Evolutionary conservation across 2,797 vertebrate genomes (phyloP), one percentile per base, ranked within the genome.

Genomic region (Takifugu rubripes): DNA sequence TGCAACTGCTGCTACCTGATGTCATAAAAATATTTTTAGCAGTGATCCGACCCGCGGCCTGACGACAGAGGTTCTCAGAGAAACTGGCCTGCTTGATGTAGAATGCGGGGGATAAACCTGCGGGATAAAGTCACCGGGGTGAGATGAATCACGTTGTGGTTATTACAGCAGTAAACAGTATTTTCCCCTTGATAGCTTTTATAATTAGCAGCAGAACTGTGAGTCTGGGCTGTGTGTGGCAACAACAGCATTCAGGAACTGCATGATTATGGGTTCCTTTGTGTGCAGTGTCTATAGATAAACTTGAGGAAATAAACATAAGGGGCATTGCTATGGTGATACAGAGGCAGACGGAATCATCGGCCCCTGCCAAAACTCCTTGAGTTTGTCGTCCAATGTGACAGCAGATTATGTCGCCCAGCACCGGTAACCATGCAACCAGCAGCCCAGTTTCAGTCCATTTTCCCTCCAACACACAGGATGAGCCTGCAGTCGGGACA

Each of bases 171-270:
- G 45, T 55, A 48, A 49, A 63, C n/a, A 48, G 52, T 40, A 44
- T 3, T 3, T 16, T 61, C 54, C 51, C 49, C 26, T 7, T 27
- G 25, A 2, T 43, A 5, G 16, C 25, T 45, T 14, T 44, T 49
- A 51, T 25, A 26, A 40, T 47, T 14, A 24, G 11, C 36, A 2
- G 25, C 27, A 50, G 55, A 56, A 47, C 61, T 72, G 67, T 56
- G 54, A 52, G 49, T 61, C 21, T 21, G 24, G 11, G 56, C 42
- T 64, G 25, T 47, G 47, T 70, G 79, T 77, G 76, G 68, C 65
- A 65, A 81, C 73, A 21, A 3, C 64, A 77, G 53, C 64, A 21
- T 46, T 21, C n/a, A 66, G 69, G 61, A 75, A 62, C 61, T 45
- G 21, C 40, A 25, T 66, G 66, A 69, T 76, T 58, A 61, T 29